These are phyloP conservation scores for Urocolius indicus DNA, from an alignment of 2,113 vertebrate species.

Conservation along the genomic window DNA sequence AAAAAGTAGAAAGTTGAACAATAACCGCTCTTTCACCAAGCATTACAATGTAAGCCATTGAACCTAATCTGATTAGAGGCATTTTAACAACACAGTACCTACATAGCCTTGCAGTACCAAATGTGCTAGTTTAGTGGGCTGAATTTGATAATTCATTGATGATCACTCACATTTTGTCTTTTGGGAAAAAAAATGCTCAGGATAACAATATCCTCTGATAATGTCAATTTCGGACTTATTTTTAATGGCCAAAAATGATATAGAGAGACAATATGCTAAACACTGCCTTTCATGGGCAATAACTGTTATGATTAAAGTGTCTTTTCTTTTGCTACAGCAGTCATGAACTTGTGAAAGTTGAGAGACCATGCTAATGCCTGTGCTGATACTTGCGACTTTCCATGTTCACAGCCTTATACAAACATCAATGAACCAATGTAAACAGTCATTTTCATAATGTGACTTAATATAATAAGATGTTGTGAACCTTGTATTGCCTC, in stretches of 20 bases:
- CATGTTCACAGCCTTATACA: neutral
- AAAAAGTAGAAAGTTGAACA: neutral
- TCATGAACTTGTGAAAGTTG: neutral
- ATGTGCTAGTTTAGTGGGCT: neutral
- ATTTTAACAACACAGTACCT: neutral
- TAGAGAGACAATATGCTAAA: neutral
- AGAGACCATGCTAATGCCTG: neutral
- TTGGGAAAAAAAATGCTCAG: neutral
- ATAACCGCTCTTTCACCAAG: neutral
- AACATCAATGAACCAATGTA: conserved; percentile 4
- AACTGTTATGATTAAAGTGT: neutral
- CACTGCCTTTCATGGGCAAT: neutral
- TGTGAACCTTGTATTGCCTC: conserved; percentile 15
- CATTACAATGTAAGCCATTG: neutral
- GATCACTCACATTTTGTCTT: neutral
- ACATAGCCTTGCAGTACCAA: neutral
- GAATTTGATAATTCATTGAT: neutral
- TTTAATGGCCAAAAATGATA: neutral
- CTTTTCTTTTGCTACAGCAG: neutral
- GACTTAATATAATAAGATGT: neutral
- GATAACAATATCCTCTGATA: neutral
- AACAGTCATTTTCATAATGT: conserved; percentile 40
- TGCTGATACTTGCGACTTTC: neutral
- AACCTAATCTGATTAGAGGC: neutral
- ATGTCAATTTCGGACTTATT: neutral